Base-by-base conservation (phyloP, 1,140 invertebrate genomes). In the Brachionus angularis region DNA sequence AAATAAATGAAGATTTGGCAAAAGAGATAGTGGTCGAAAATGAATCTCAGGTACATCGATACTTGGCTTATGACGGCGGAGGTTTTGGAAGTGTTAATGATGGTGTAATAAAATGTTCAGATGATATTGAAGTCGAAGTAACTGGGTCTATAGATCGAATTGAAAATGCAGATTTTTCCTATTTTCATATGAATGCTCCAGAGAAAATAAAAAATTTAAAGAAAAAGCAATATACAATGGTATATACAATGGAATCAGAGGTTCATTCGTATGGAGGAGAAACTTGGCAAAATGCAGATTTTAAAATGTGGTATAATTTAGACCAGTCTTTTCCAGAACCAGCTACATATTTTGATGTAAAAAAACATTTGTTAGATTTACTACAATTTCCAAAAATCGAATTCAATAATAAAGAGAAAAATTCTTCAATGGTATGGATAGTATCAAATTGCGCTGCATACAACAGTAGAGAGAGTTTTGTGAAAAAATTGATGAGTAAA, bases 281-380 rank as follows among this genome's bases (percentile, higher is more conserved):
- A 14, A 31, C 47, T 18, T 71, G 70, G 70, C 16, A 25, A 5
- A 71, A 71, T 23, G 36, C 36, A 12, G 49, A 71, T 44, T 71
- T 71, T 61, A 25, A 27, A n/a, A 71, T 71, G 70, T 71, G 49
- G 34, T 71, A 71, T 14, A 71, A 71, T 34, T 21, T 71, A 42
- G 70, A 58, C 14, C 5, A 31, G 14, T 55, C 49, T 21, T 71
- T 39, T 44, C 70, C 70, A 0, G 52, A 71, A 16, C 70, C 70
- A 49, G 52, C 52, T 23, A 71, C 70, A 10, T 71, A 71, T 44
- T 71, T 71, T 31, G 34, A 71, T 25, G 14, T 33, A 14, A 44
- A 55, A 55, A 46, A 3, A 18, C 52, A 71, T 46, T 18, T 71
- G 10, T 5, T 47, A 21, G 70, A 47, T 36, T 23, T 71, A 21